Evolutionary conservation across 2,888 invertebrate genomes (phyloP).

Genomic region (Drosophila testacea): DNA sequence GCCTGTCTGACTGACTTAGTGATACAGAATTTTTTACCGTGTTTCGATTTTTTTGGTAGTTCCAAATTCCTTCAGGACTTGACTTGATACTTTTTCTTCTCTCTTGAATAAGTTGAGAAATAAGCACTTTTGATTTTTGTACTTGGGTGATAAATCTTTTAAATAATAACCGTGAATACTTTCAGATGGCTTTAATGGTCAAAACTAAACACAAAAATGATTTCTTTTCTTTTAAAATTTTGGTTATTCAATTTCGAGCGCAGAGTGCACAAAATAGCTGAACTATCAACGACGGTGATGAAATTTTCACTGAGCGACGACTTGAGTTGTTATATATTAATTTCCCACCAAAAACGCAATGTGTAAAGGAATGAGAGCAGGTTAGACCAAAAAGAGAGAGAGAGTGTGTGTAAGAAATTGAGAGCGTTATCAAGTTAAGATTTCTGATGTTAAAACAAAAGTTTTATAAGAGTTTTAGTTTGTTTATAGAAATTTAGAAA

Average conservation of each 20-base stretch:
- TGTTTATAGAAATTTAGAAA: not conserved
- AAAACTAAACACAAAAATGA: conserved; percentile 44
- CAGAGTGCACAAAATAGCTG: conserved; percentile 59
- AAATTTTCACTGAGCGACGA: conserved; percentile 83
- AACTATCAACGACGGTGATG: conserved; percentile 84
- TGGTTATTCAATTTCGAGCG: conserved; percentile 44
- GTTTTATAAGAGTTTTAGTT: not conserved
- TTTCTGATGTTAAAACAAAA: not conserved
- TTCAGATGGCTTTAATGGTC: conserved; percentile 27
- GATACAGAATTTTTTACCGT: conserved; percentile 82
- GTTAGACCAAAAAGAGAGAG: conserved; percentile 1
- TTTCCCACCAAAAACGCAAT: conserved; percentile 71
- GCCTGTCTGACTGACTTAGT: conserved; percentile 60
- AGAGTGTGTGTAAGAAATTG: not conserved
- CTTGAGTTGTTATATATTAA: conserved; percentile 64
- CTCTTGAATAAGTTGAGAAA: conserved; percentile 1
- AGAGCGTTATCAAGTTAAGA: not conserved
- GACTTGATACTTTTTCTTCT: conserved; percentile 15
- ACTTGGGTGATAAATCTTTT: not conserved
- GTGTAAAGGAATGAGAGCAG: conserved; percentile 50
- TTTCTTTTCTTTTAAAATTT: conserved; percentile 43
- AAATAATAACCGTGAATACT: conserved; percentile 12
- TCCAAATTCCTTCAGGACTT: conserved; percentile 44
- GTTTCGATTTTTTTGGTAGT: conserved; percentile 75
- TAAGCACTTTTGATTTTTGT: conserved; percentile 16